Evolutionary conservation across 2,888 invertebrate genomes (phyloP).

Genomic region (Phorcus lineatus): DNA sequence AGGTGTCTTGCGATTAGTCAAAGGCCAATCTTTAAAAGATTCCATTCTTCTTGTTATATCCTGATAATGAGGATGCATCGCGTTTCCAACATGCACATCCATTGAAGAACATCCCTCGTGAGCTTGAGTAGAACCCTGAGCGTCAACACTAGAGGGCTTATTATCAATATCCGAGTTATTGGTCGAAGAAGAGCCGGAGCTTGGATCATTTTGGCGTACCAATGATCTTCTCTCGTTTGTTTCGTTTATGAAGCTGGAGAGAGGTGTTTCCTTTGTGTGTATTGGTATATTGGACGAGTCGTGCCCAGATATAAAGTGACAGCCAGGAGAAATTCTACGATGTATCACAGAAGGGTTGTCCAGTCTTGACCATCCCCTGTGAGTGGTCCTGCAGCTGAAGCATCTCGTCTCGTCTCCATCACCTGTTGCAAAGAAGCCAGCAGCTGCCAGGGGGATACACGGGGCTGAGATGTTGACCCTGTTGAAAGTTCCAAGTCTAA

Average conservation of each 20-base stretch:
- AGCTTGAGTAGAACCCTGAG: too few relatives aligned
- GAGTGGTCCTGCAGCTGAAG: background rate
- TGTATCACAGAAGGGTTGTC: background rate
- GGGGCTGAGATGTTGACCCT: background rate
- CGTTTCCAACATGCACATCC: background rate
- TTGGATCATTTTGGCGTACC: too few relatives aligned
- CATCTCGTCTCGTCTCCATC: background rate
- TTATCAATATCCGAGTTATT: too few relatives aligned
- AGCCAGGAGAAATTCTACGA: background rate
- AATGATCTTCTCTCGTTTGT: too few relatives aligned
- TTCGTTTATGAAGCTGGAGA: too few relatives aligned
- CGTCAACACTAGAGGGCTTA: too few relatives aligned
- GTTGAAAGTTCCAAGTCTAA: background rate
- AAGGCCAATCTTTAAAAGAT: background rate
- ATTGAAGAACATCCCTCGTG: too few relatives aligned
- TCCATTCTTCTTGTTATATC: background rate
- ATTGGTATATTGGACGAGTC: background rate
- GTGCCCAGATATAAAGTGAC: background rate
- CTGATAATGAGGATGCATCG: background rate
- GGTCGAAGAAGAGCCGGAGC: too few relatives aligned
- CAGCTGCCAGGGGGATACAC: background rate
- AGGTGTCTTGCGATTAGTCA: background rate
- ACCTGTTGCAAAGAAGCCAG: background rate
- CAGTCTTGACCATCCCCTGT: background rate
- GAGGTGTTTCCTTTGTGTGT: too few relatives aligned